These are phyloP conservation scores for Colletes gigas DNA, from an alignment of 1,140 invertebrate species.

Conservation along the genomic window DNA sequence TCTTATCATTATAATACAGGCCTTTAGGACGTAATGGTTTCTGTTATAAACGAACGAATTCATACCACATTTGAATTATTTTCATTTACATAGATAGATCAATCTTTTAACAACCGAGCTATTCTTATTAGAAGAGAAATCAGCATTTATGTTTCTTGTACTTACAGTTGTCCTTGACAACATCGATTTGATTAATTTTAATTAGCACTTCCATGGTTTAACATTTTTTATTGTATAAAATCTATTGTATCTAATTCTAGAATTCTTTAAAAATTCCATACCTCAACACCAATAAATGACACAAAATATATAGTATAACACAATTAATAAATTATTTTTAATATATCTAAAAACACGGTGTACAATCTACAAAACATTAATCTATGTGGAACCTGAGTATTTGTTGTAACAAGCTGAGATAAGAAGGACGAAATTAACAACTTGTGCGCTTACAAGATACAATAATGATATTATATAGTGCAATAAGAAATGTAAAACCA, in stretches of 20 bases:
- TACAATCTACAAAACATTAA: conserved; percentile 32
- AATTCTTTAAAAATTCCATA: conserved; percentile 38
- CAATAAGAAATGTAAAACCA: neutral
- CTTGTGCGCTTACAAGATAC: neutral
- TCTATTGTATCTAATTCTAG: conserved; percentile 19
- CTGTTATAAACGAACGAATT: conserved; percentile 46
- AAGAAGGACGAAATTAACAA: conserved; percentile 4
- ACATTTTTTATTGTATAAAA: conserved; percentile 53
- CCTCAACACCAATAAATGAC: conserved; percentile 29
- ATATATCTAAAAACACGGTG: conserved; percentile 23
- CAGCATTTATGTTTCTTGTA: conserved; percentile 65
- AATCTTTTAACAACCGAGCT: conserved; percentile 33
- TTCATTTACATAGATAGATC: conserved; percentile 23
- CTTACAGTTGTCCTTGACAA: conserved; percentile 57
- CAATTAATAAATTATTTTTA: conserved; percentile 28
- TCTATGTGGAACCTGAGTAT: conserved; percentile 40
- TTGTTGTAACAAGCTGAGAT: conserved; percentile 1
- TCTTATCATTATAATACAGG: conserved; percentile 48
- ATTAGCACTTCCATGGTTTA: conserved; percentile 38
- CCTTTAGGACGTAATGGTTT: conserved; percentile 51
- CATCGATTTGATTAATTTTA: conserved; percentile 32
- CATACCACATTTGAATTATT: neutral
- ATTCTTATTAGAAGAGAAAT: conserved; percentile 43
- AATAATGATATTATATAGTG: neutral
- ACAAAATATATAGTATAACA: conserved; percentile 42